Base-by-base conservation (phyloP, 2,888 invertebrate species). In the Quadroppia sp. region DNA sequence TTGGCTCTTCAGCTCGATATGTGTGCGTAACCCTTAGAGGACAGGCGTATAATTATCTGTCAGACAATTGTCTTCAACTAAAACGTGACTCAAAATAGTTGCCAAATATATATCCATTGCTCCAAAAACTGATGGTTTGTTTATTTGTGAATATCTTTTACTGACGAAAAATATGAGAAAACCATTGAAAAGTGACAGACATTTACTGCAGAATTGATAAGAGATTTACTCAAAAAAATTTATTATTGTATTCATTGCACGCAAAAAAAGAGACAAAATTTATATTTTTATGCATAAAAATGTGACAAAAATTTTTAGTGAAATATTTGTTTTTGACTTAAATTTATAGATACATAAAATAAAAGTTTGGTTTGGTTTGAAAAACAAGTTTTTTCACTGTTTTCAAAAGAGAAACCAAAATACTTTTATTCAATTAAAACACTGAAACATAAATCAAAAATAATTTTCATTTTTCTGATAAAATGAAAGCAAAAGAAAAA, bases 21-120 rank as follows among this genome's bases (percentile, higher is more conserved):
- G 7, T 25, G 7, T 25, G 25, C 53, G n/a, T 11, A 25, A 53
- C 53, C 45, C 45, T n/a, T 1, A 45, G 2, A 1, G 20, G 20
- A 53, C 15, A 17, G 17, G 45, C 11, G 53, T 53, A 9, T 25
- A 53, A 53, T 53, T 25, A 53, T 17, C 23, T 53, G 25, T 53
- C 23, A 53, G 53, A 4, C 45, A 45, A 45, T 45, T 36, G 36
- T 36, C 36, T 36, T 13, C 45, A 45, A 11, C 23, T 17, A 50
- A 20, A 50, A 6, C 2, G 50, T 7, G n/a, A 15, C 7, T 25
- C 53, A 25, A 53, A 53, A 53, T 53, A 53, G 7, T 53, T 25
- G 53, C 25, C 53, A 53, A 53, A 53, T 53, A 53, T 53, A 25
- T 53, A n/a, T n/a, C n/a, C n/a, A n/a, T n/a, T 50, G 7, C 50